These are phyloP conservation scores for Pyralis farinalis DNA, from an alignment of 2,888 invertebrate species.

Conservation along the genomic window DNA sequence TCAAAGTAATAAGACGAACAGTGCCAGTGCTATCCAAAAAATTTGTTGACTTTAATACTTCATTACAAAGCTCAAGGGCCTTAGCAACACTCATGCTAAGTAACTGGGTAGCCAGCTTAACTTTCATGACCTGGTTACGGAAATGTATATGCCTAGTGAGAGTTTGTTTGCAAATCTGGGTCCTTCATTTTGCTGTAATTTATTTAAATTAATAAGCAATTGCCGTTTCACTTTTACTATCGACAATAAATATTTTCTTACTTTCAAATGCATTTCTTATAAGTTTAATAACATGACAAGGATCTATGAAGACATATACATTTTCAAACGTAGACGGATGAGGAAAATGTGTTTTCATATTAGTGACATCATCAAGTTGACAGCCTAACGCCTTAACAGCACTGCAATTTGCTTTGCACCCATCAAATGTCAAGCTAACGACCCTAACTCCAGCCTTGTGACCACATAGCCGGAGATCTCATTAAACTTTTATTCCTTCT, in stretches of 20 bases:
- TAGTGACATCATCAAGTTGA: no score
- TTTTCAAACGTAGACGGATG: neutral
- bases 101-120: slow-evolving; percentile 10
- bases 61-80: slow-evolving; percentile 6
- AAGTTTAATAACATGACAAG: slow-evolving; percentile 13
- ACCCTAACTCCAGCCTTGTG: no score
- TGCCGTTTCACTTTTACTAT: neutral
- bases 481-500: neutral
- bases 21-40: slow-evolving; percentile 1
- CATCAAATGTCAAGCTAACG: no score
- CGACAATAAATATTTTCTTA: no score
- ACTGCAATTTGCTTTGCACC: no score
- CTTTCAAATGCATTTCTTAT: slow-evolving; percentile 6
- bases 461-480: neutral
- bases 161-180: slow-evolving; percentile 7
- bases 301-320: slow-evolving; percentile 9
- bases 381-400: no score
- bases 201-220: slow-evolving; percentile 6
- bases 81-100: slow-evolving; percentile 12
- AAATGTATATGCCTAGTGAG: neutral
- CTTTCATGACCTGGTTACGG: slow-evolving; percentile 10
- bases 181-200: slow-evolving; percentile 7
- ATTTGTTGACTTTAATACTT: neutral
- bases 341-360: no score
- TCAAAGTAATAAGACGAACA: no score